Evolutionary conservation across 2,888 invertebrate genomes (phyloP).

Genomic region (Drosophila monieri): DNA sequence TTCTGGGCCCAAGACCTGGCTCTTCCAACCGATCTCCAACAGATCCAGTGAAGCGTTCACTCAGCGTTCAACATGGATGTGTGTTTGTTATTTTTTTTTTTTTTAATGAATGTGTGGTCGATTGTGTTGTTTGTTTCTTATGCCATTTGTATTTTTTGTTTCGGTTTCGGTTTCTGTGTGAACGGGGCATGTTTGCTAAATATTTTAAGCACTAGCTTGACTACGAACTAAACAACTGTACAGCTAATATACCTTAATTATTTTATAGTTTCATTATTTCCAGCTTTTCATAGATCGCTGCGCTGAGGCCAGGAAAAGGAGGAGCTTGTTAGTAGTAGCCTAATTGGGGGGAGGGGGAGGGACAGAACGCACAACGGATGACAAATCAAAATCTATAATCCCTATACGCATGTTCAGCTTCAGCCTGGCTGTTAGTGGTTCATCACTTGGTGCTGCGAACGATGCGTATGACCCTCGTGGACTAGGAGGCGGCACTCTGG

Average conservation of each 20-base stretch:
- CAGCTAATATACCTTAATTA: slow-evolving; percentile 76
- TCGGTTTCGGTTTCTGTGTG: slow-evolving; percentile 12
- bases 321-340: slow-evolving; percentile 45
- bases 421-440: slow-evolving; percentile 36
- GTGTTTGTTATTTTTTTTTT: background rate
- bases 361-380: slow-evolving; percentile 43
- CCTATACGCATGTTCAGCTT: slow-evolving; percentile 50
- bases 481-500: slow-evolving; percentile 79
- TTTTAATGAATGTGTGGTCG: slow-evolving; percentile 4
- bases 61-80: slow-evolving; percentile 37
- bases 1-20: slow-evolving; percentile 26
- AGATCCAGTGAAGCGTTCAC: slow-evolving; percentile 56
- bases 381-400: slow-evolving; percentile 41
- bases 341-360: slow-evolving; percentile 62
- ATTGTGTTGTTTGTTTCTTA: slow-evolving; percentile 3
- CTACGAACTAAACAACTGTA: slow-evolving; percentile 72
- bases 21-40: slow-evolving; percentile 21
- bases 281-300: slow-evolving; percentile 45
- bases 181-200: slow-evolving; percentile 54
- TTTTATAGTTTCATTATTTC: slow-evolving; percentile 63
- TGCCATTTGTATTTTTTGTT: slow-evolving; percentile 1
- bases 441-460: slow-evolving; percentile 57
- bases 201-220: slow-evolving; percentile 69
- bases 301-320: slow-evolving; percentile 10
- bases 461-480: slow-evolving; percentile 73